Conservation (phyloP, 2,888 invertebrate species). For the Dryocosmus kuriphilus region DNA sequence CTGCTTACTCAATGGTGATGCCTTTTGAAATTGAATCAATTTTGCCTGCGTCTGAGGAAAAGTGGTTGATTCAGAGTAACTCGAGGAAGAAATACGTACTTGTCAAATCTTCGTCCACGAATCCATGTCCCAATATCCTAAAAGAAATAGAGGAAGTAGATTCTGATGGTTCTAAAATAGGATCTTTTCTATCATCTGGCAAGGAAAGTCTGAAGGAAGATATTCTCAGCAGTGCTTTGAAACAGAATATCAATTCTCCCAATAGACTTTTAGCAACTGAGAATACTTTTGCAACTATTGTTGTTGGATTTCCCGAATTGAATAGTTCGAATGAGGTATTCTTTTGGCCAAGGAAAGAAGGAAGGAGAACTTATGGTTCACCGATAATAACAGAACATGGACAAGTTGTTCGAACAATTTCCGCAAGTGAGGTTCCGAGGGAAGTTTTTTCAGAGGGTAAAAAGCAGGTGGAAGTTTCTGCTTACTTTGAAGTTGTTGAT, state of each 20-base stretch:
- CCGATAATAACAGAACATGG: slow-evolving; percentile 68
- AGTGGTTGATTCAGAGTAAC: slow-evolving; percentile 74
- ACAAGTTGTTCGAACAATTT: slow-evolving; percentile 68
- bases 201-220: slow-evolving; percentile 54
- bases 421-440: slow-evolving; percentile 61
- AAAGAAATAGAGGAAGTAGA: slow-evolving; percentile 62
- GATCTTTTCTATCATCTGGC: slow-evolving; percentile 57
- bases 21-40: slow-evolving; percentile 73
- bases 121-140: slow-evolving; percentile 72
- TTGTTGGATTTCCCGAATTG: slow-evolving; percentile 79
- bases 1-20: slow-evolving; percentile 68
- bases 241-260: slow-evolving; percentile 76
- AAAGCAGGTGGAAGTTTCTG: slow-evolving; percentile 61
- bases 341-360: slow-evolving; percentile 70
- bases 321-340: slow-evolving; percentile 74
- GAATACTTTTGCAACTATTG: slow-evolving; percentile 75
- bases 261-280: slow-evolving; percentile 77
- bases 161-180: slow-evolving; percentile 51
- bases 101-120: slow-evolving; percentile 60
- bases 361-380: slow-evolving; percentile 51
- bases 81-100: slow-evolving; percentile 64
- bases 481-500: slow-evolving; percentile 80
- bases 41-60: slow-evolving; percentile 66
- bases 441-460: slow-evolving; percentile 60
- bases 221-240: slow-evolving; percentile 73